These are phyloP conservation scores for Centropus bengalensis DNA, from an alignment of 2,113 vertebrate genomes.

Conservation along the genomic window DNA sequence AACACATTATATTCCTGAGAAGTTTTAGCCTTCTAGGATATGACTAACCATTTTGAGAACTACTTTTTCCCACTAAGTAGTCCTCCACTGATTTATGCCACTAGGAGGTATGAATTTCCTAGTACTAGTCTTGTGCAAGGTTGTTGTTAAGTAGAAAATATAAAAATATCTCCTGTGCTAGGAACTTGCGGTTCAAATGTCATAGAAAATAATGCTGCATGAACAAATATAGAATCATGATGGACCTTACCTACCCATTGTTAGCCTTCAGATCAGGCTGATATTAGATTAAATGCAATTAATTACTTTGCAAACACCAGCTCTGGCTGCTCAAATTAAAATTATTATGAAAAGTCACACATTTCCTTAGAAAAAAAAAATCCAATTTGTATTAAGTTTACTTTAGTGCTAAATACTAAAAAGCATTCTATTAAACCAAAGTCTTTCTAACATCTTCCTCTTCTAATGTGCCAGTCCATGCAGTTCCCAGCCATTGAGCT, in stretches of 20 bases:
- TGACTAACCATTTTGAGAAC: background rate
- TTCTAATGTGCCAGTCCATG: background rate
- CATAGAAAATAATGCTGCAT: background rate
- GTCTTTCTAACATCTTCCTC: background rate
- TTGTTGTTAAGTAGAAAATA: background rate
- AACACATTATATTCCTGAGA: background rate
- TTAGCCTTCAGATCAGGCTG: background rate
- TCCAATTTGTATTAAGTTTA: background rate
- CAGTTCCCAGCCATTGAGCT: background rate
- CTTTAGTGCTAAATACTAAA: background rate
- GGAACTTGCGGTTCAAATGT: background rate
- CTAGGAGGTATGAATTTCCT: slow-evolving; percentile 18
- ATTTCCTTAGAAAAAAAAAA: background rate
- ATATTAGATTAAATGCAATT: background rate
- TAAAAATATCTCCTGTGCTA: background rate
- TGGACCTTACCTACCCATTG: background rate
- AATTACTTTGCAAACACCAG: background rate
- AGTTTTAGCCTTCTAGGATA: background rate
- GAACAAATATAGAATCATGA: background rate
- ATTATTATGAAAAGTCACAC: background rate
- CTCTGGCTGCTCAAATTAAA: background rate
- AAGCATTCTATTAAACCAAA: background rate
- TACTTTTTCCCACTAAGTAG: background rate
- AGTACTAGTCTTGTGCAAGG: background rate
- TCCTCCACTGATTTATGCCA: background rate